Conservation (phyloP, 2,113 vertebrate genomes). For the Spermophilus dauricus region DNA sequence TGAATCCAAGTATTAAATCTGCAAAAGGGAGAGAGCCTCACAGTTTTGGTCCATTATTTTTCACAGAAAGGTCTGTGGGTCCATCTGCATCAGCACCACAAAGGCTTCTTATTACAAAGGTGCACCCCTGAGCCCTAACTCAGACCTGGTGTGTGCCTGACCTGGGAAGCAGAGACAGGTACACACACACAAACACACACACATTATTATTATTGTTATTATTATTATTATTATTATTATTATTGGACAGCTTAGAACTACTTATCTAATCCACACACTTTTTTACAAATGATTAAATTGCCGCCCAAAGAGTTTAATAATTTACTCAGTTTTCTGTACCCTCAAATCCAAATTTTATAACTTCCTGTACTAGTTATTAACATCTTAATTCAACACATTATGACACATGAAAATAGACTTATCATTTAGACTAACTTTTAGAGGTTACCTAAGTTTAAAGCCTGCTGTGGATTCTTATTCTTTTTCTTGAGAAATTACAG, state of each 20-base stretch:
- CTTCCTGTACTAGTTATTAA: neutral
- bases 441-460: neutral
- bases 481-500: conserved; percentile 39
- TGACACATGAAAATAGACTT: neutral
- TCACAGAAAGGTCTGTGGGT: neutral
- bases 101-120: neutral
- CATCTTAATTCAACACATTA: neutral
- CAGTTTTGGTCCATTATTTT: neutral
- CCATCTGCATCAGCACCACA: neutral
- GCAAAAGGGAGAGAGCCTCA: neutral
- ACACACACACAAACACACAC: accelerated
- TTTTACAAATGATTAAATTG: conserved; percentile 23
- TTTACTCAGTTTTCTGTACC: neutral
- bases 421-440: conserved; percentile 2
- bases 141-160: neutral
- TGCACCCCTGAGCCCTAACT: neutral
- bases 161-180: neutral
- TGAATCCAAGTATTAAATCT: neutral
- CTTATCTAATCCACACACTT: neutral
- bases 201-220: no score
- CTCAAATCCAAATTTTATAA: conserved; percentile 25
- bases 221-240: no score
- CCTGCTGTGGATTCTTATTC: neutral
- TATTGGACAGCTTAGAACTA: neutral
- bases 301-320: neutral